Base-by-base conservation (phyloP, 2,113 vertebrate genomes). In the Carlito syrichta region DNA sequence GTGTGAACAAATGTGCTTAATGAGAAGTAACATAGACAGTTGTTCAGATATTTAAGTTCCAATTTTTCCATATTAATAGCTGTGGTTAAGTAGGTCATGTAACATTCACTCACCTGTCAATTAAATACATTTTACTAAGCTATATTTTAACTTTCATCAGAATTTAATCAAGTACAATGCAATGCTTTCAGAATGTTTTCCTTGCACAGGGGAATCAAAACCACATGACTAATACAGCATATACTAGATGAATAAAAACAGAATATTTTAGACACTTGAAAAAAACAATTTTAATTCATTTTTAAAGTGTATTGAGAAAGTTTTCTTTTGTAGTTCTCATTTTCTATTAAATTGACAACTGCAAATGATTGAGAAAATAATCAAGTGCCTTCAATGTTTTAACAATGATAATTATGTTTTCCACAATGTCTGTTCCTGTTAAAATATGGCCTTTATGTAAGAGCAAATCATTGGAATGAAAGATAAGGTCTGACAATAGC, bases 261-360 rank as follows among this genome's bases (percentile, higher is more conserved):
- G 27, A 92, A 74, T 83, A 74, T 79, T 93, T 95, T 71, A 81
- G 94, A 83, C 35, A 89, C 7, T 91, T 93, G 35, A 95, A 93
- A 95, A 93, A 97, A 63, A 38, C 91, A 95, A 93, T 96, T 93
- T 89, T 22, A 96, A 88, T 91, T 95, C 25, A 83, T 76, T 92
- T 95, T 23, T 38, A 69, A 93, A 85, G 85, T 81, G 8, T 82
- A 82, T 66, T 54, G 52, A 50, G 38, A 71, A 79, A 89, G 22
- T 92, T 94, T 81, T 79, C 40, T 71, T 87, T 92, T 76, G n/a
- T 92, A 96, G 89, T 35, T 93, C 6, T 5, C 6, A 86, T 81
- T 2, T 78, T 91, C 40, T 89, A 77, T 93, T 83, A 71, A 10
- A 95, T 86, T 95, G 8, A 95, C 35, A 96, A 89, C 12, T 62